Base-by-base conservation (phyloP, 1,140 invertebrate genomes). In the Saccostrea glomerata region DNA sequence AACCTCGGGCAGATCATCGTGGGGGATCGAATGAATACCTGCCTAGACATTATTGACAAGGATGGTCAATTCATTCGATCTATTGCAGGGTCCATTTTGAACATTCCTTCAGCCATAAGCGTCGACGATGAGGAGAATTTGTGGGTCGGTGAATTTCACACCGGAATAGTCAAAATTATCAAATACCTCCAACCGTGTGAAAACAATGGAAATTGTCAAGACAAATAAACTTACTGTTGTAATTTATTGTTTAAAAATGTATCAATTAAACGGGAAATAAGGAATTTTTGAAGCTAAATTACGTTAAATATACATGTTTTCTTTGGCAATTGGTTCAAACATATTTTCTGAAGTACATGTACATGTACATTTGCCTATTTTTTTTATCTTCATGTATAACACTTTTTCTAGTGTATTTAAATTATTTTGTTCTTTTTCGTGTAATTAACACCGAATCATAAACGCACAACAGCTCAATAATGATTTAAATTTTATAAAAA, bases 91-190 rank as follows among this genome's bases (percentile, higher is more conserved):
- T 77, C 70, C 25, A 30, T 77, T 30, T 3, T 77, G 30, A 77
- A 77, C 30, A 77, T 77, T 12, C 70, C 70, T 23, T 77, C 70
- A 15, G 70, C 70, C 23, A 77, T 77, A 11, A 77, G 70, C 30
- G 30, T 77, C 30, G 70, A 77, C 30, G 70, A 77, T 77, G 25
- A 77, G 9, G 70, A 77, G 25, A 77, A 77, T 77, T 77, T 77
- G 70, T 77, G 70, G 70, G 70, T 77, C 5, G 25, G 70, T 12
- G 70, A 77, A 77, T 77, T 77, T 13, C 70, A 77, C 70, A 77
- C 70, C 30, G 70, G 70, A 3, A 12, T 30, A 12, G 70, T 77
- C 30, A 77, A 77, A 77, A 30, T 77, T 77, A 77, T 77, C 11
- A 30, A 12, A 77, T 77, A 77, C 15, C 70, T 77, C 2, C 23